Evolutionary conservation across 2,888 invertebrate genomes (phyloP), one percentile per base, ranked within the genome.

Genomic region (Rhogogaster chlorosoma): DNA sequence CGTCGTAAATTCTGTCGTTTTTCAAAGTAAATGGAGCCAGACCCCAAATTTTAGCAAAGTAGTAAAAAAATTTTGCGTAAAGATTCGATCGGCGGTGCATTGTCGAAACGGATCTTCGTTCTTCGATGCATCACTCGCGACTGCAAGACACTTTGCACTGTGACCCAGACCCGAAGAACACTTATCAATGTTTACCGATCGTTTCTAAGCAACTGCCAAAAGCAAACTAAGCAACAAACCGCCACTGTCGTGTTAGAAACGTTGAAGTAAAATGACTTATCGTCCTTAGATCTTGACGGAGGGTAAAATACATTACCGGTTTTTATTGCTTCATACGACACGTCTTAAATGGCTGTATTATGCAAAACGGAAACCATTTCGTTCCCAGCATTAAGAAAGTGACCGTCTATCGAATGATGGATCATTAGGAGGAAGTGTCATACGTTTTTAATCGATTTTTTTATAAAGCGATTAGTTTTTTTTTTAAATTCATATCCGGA

Each of bases 21-120:
- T 15, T 42, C 42, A 49, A 15, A 3, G 29, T 12, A n/a, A 77
- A 29, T 12, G 77, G 77, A 38, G 77, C 77, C 77, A 49, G 26
- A 15, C 49, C 77, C 49, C 6, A 77, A 18, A 77, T 38, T 53
- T 77, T 77, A 9, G 77, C 77, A 7, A 77, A 0, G n/a, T 77
- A 77, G 29, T 49, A 77, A 7, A 49, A 12, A 45, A 53, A 53
- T 49, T 29, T 53, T 29, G 12, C n/a, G 26, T 77, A 77, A 18
- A 15, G 45, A 36, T 71, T 38, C 4, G 18, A 29, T 18, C n/a
- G 49, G 1, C 29, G 67, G 5, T 32, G 12, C 61, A 61, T 61
- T 61, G 26, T n/a, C 22, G 61, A n/a, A n/a, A n/a, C n/a, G n/a
- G n/a, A n/a, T n/a, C n/a, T n/a, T n/a, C n/a, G n/a, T 9, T n/a